phyloP scores from a whole-genome alignment of 2,888 invertebrate species.

The Alentia gelatinosa region DNA sequence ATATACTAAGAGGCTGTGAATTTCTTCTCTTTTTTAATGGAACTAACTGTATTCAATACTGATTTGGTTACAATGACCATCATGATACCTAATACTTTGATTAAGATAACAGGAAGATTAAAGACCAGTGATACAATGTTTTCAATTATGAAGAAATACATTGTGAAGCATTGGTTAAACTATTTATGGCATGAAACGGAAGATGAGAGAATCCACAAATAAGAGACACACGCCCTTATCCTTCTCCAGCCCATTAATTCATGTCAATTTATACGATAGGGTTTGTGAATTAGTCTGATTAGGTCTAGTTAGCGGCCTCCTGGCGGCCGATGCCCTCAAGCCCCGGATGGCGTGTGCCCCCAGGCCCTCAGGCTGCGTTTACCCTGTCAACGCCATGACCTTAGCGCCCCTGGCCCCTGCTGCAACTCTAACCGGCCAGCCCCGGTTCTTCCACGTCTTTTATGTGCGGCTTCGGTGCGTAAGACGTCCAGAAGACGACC shows the following conservation, averaged over 20 bases:
- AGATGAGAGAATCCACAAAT: too few species aligned
- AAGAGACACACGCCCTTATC: neutral
- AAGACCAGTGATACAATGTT: too few species aligned
- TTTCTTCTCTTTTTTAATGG: too few species aligned
- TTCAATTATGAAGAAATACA: too few species aligned
- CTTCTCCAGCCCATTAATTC: neutral
- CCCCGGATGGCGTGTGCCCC: neutral
- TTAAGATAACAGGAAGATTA: too few species aligned
- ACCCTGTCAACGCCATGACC: neutral
- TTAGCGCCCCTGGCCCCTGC: neutral
- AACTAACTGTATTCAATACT: too few species aligned
- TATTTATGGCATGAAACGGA: too few species aligned
- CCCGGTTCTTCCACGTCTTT: neutral
- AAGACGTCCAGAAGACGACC: neutral
- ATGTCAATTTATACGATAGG: neutral
- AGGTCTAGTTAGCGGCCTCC: neutral
- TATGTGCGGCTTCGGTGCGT: conserved; percentile 1
- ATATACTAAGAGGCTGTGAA: too few species aligned
- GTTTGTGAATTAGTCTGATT: neutral
- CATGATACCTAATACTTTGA: too few species aligned
- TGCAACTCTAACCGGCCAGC: neutral
- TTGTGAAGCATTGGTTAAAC: too few species aligned
- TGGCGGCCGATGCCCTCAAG: neutral
- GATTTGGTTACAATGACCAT: too few species aligned
- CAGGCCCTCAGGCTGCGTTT: neutral